A percentile compares a stretch with the other conserved stretches of the same genome.
Evolutionary conservation across 2,888 invertebrate genomes (phyloP).

Genomic region (Leptopterna dolabrata): DNA sequence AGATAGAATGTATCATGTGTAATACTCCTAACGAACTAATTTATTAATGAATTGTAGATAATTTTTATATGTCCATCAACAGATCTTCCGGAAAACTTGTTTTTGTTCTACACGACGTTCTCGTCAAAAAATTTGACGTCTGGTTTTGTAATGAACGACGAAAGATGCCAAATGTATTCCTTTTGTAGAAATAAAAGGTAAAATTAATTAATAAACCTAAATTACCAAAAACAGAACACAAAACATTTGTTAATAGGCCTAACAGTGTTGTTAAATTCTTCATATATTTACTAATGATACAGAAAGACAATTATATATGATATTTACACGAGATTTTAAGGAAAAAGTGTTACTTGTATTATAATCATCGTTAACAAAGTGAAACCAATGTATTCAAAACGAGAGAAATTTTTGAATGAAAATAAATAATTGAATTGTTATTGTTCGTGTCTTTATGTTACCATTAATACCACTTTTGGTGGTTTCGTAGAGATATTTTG

Average conservation of each 20-base stretch:
- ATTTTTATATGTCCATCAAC: neutral
- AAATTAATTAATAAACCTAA: too few species aligned
- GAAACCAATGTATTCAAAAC: neutral
- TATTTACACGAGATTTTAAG: neutral
- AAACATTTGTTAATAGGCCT: too few species aligned
- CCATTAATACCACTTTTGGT: too few species aligned
- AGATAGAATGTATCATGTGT: neutral
- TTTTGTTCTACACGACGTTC: too few species aligned
- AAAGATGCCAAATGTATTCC: neutral
- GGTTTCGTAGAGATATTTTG: too few species aligned
- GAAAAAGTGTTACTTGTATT: neutral
- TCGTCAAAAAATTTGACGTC: neutral
- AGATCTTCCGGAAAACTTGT: too few species aligned
- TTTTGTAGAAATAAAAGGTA: too few species aligned
- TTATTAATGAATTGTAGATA: neutral
- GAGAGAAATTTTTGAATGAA: neutral
- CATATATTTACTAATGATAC: slow-evolving; percentile 9
- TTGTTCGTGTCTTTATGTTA: neutral
- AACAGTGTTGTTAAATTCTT: slow-evolving; percentile 20
- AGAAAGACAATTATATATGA: neutral
- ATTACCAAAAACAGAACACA: too few species aligned
- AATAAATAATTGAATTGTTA: neutral
- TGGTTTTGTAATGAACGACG: neutral
- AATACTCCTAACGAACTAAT: slow-evolving; percentile 3
- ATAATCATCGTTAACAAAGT: neutral